phyloP scores from a whole-genome alignment of 1,140 invertebrate species.

The Mizuhopecten yessoensis region DNA sequence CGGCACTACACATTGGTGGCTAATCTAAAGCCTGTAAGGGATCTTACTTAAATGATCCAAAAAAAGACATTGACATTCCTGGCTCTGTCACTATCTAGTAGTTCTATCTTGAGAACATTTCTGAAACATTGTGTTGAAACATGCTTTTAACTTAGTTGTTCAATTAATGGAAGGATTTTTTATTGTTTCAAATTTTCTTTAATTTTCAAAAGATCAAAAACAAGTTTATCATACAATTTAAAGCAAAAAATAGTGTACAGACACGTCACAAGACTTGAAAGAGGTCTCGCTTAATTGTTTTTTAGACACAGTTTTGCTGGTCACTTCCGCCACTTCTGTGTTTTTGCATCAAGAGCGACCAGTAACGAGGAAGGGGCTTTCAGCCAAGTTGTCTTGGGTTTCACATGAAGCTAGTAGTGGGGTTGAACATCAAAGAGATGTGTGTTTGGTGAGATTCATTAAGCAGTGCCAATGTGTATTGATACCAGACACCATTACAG shows the following conservation, averaged over 20 bases:
- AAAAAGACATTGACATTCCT: no score
- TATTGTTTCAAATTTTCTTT: background rate
- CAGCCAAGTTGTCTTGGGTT: constrained; percentile 9
- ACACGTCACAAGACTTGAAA: background rate
- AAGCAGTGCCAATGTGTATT: background rate
- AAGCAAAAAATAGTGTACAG: background rate
- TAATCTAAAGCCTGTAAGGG: no score
- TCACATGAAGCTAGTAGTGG: background rate
- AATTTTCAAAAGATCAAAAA: constrained; percentile 28
- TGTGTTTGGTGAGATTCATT: background rate
- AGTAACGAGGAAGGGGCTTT: background rate
- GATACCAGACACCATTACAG: background rate
- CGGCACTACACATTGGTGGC: no score
- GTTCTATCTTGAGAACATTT: background rate
- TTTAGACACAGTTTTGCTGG: background rate
- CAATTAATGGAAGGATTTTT: background rate
- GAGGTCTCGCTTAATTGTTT: background rate
- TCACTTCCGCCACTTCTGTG: constrained; percentile 14
- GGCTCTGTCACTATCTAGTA: background rate
- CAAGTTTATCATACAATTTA: constrained; percentile 6
- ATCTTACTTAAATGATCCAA: no score
- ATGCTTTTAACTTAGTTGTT: constrained; percentile 16
- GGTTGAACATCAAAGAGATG: background rate
- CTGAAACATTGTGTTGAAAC: background rate
- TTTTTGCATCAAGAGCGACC: background rate